Conservation (phyloP, 2,797 vertebrate genomes). For the Dicrostonyx torquatus region DNA sequence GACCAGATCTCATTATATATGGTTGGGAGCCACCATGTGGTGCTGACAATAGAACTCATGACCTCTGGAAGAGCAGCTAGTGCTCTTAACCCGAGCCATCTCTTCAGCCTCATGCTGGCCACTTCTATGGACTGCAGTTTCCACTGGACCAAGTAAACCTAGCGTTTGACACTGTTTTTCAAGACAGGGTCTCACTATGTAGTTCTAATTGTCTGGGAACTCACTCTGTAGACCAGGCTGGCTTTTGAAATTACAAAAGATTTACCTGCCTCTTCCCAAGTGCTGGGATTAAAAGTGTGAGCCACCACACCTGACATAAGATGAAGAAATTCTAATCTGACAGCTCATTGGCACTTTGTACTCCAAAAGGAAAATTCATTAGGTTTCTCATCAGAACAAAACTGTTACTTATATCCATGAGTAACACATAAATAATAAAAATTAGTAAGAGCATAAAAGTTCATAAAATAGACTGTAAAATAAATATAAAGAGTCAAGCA, state of each 20-base stretch:
- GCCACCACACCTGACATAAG: not conserved
- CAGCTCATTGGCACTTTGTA: not conserved
- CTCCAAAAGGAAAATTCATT: conserved; percentile 8
- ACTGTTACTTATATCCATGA: conserved; percentile 23
- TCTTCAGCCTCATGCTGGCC: conserved; percentile 36
- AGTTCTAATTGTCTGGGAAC: not conserved
- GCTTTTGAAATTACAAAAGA: not conserved
- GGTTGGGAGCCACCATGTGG: not conserved
- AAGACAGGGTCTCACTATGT: not conserved
- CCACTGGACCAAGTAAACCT: not conserved
- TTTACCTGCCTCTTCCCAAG: not conserved
- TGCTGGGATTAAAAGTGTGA: not conserved
- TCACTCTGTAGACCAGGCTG: not conserved
- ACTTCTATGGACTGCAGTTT: not conserved
- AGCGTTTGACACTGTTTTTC: not conserved
- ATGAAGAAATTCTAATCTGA: not conserved
- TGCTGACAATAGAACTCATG: not conserved
- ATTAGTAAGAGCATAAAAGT: conserved; percentile 12
- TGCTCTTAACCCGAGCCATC: not conserved
- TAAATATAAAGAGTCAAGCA: conserved; percentile 5
- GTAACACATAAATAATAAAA: not conserved
- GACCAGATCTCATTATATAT: not conserved
- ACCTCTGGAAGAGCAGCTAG: not conserved
- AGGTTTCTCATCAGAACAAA: conserved; percentile 31
- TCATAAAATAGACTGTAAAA: conserved; percentile 2